Evolutionary conservation across 2,797 vertebrate species (phyloP).

Genomic region (Rhadinocentrus ornatus): DNA sequence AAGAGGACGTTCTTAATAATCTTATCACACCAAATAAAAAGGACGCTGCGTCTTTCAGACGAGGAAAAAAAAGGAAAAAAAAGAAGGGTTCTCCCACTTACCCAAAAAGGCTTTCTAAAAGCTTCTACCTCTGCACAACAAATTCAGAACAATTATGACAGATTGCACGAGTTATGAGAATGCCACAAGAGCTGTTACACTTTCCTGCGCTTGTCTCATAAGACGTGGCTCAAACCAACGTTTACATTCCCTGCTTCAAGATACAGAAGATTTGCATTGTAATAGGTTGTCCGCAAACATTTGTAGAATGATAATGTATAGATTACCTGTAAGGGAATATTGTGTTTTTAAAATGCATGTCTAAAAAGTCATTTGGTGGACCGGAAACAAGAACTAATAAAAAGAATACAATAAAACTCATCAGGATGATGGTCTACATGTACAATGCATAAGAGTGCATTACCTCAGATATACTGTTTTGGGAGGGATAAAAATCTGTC

Average conservation of each 20-base stretch:
- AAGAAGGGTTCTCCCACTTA: constrained; percentile 95
- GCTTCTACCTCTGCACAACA: constrained; percentile 99
- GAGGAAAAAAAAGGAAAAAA: constrained; percentile 63
- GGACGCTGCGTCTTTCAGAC: constrained; percentile 90
- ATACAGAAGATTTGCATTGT: constrained; percentile 89
- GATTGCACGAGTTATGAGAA: constrained; percentile 96
- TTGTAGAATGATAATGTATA: constrained; percentile 91
- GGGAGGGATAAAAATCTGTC: constrained; percentile 91
- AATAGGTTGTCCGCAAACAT: constrained; percentile 90
- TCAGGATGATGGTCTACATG: constrained; percentile 92
- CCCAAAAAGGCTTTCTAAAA: constrained; percentile 99
- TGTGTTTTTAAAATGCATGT: constrained; percentile 93
- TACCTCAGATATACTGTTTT: constrained; percentile 99
- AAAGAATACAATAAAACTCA: constrained; percentile 86
- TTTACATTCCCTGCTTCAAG: constrained; percentile 88
- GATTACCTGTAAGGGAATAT: constrained; percentile 93
- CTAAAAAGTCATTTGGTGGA: constrained; percentile 93
- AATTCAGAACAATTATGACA: constrained; percentile 94
- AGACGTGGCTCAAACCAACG: constrained; percentile 89
- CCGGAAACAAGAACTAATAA: constrained; percentile 89
- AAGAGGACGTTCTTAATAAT: constrained; percentile 91
- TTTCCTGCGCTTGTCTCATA: constrained; percentile 91
- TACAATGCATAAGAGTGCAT: constrained; percentile 96
- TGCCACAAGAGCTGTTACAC: constrained; percentile 92
- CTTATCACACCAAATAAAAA: constrained; percentile 98